phyloP scores from a whole-genome alignment of 1,140 invertebrate species.

The Sycophaga agraensis region DNA sequence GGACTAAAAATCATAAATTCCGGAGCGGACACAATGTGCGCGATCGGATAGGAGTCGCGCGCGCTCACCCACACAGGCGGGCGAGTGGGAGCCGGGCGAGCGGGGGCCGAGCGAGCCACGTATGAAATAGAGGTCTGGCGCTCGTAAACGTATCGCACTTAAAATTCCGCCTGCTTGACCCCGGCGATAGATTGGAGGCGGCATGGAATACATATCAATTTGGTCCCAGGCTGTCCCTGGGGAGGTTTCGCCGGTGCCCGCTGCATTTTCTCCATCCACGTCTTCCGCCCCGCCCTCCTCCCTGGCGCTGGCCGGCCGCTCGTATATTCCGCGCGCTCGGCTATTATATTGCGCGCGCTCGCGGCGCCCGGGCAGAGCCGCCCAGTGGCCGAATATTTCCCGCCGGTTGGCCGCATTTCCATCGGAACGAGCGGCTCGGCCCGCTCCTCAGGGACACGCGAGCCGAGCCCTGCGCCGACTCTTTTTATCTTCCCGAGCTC shows the following conservation, averaged over 20 bases:
- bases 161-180: constrained; percentile 60
- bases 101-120: neutral
- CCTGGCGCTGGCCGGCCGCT: constrained; percentile 10
- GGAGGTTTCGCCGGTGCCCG: constrained; percentile 35
- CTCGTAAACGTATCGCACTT: constrained; percentile 45
- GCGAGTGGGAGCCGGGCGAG: too few species aligned
- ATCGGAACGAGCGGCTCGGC: constrained; percentile 15
- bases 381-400: too few species aligned
- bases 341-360: constrained; percentile 19
- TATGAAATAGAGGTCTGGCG: constrained; percentile 19
- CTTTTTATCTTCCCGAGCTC: too few species aligned
- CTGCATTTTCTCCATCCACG: constrained; percentile 40
- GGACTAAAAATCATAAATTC: constrained; percentile 28
- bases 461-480: neutral
- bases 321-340: too few species aligned
- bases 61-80: neutral
- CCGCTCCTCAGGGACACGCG: constrained; percentile 9
- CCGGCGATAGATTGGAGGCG: constrained; percentile 56
- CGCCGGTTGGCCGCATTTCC: constrained; percentile 25
- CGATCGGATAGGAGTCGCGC: neutral
- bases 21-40: constrained; percentile 17
- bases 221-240: constrained; percentile 46
- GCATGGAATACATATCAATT: constrained; percentile 60
- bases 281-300: constrained; percentile 29
- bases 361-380: too few species aligned